These are phyloP conservation scores for Urocolius indicus DNA, from an alignment of 2,113 vertebrate genomes.

Conservation along the genomic window DNA sequence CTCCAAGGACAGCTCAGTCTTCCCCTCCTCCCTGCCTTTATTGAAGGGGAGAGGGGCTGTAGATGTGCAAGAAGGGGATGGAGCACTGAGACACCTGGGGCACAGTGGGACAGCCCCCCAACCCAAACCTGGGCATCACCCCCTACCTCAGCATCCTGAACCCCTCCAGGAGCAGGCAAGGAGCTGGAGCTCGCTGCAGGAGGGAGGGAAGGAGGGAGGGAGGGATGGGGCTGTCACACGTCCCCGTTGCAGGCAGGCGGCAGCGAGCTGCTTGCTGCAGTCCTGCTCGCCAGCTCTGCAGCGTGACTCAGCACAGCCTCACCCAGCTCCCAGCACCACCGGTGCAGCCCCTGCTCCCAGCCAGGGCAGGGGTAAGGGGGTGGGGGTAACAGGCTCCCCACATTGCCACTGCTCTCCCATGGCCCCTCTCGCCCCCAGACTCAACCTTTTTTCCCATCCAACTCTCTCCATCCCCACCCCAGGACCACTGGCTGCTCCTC, in stretches of 20 bases:
- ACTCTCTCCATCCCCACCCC: neutral
- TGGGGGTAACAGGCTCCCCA: neutral
- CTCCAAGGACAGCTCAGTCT: neutral
- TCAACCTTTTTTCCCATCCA: neutral
- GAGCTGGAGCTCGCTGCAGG: neutral
- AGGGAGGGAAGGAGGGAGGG: neutral
- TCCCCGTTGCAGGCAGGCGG: neutral
- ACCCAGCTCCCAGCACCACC: neutral
- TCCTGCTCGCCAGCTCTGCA: conserved; percentile 58
- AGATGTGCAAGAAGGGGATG: fast-evolving
- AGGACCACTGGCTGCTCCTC: neutral
- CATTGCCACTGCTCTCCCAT: neutral
- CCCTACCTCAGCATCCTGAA: neutral
- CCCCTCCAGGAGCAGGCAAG: neutral
- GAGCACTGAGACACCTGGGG: fast-evolving
- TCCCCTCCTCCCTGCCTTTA: neutral
- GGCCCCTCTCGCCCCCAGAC: neutral
- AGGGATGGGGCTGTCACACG: conserved; percentile 10
- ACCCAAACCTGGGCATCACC: neutral
- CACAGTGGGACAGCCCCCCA: neutral
- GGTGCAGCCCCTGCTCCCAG: neutral
- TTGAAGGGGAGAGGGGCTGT: neutral
- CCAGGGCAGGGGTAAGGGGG: neutral
- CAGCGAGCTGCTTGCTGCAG: conserved; percentile 48
- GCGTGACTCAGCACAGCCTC: conserved; percentile 71